These are phyloP conservation scores for Leptinotarsa tumamoca DNA, from an alignment of 2,888 invertebrate species.

Conservation along the genomic window DNA sequence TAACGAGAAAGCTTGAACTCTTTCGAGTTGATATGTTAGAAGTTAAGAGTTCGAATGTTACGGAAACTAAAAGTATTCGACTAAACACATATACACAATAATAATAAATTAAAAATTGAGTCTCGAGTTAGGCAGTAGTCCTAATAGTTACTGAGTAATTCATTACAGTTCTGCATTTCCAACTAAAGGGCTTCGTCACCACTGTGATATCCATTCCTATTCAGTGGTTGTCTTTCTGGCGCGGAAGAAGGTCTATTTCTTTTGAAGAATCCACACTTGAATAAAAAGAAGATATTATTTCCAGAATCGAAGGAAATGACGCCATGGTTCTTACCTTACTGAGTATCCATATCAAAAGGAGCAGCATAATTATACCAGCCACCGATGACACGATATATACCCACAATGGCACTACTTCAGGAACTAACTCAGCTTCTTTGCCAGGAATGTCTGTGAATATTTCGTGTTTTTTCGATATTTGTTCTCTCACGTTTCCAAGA, in stretches of 20 bases:
- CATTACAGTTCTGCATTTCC: slow-evolving; percentile 24
- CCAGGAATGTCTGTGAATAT: slow-evolving; percentile 80
- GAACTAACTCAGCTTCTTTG: slow-evolving; percentile 72
- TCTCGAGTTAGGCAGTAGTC: slow-evolving; percentile 50
- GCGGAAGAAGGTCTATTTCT: slow-evolving; percentile 86
- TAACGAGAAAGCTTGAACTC: not conserved
- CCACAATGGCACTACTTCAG: slow-evolving; percentile 87
- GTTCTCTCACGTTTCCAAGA: slow-evolving; percentile 72
- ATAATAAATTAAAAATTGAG: slow-evolving; percentile 55
- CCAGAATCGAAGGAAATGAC: not conserved
- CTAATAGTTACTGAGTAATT: slow-evolving; percentile 44
- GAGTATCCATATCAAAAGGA: slow-evolving; percentile 81
- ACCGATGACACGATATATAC: slow-evolving; percentile 87
- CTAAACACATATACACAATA: slow-evolving; percentile 54
- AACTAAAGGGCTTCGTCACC: slow-evolving; percentile 81
- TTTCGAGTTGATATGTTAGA: slow-evolving; percentile 34
- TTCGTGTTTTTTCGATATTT: slow-evolving; percentile 74
- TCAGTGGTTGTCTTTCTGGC: slow-evolving; percentile 86
- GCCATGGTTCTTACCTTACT: slow-evolving; percentile 76
- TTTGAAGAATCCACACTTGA: slow-evolving; percentile 93
- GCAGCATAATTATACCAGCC: slow-evolving; percentile 81
- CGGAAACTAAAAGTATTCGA: slow-evolving; percentile 48
- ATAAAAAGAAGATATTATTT: slow-evolving; percentile 46
- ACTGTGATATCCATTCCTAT: slow-evolving; percentile 77
- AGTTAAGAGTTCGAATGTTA: slow-evolving; percentile 36